Evolutionary conservation across 2,113 vertebrate genomes (phyloP), one percentile per base, ranked within the genome.

Genomic region (Hydrochoerus hydrochaeris): DNA sequence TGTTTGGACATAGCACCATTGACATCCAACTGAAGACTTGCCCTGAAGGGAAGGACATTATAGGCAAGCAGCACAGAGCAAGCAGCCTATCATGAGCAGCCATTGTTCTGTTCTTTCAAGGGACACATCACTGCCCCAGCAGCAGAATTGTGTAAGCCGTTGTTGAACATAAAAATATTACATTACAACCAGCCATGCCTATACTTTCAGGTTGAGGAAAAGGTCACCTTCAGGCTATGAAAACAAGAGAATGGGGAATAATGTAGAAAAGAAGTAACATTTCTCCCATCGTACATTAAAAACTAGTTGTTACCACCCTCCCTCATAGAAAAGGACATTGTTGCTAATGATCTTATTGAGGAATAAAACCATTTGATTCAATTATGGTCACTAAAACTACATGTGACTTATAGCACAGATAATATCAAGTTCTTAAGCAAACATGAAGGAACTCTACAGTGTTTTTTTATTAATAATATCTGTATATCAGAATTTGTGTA

Each of bases 351-450:
- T 96, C 30, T 92, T 63, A 62, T 12, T 92, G 46, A 93, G 63
- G 4, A 91, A 89, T 85, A 80, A 95, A 93, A 52, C 1, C 13
- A n/a, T 62, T 58, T 93, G 89, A 81, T 95, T 44, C 63, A 91
- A 88, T 49, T 35, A 46, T 10, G 88, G 19, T 35, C 80, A 88
- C 54, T 85, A 73, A 93, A 83, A 10, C 7, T 71, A 52, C 60
- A 95, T 17, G 22, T 85, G 41, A 17, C 32, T 90, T 65, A 67
- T 5, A 91, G 11, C 28, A 78, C 38, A 95, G 62, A 28, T 60
- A 83, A 89, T 86, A 87, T 85, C 81, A 94, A 46, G 81, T 49
- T 82, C 95, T 30, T 49, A 93, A 96, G 96, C 77, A 92, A 96
- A 26, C 94, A 84, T 24, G 58, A 91, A 82, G 26, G n/a, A 96